Evolutionary conservation across 1,140 invertebrate species (phyloP), one percentile per base, ranked within the genome.

Genomic region (Drosophila kikkawai): DNA sequence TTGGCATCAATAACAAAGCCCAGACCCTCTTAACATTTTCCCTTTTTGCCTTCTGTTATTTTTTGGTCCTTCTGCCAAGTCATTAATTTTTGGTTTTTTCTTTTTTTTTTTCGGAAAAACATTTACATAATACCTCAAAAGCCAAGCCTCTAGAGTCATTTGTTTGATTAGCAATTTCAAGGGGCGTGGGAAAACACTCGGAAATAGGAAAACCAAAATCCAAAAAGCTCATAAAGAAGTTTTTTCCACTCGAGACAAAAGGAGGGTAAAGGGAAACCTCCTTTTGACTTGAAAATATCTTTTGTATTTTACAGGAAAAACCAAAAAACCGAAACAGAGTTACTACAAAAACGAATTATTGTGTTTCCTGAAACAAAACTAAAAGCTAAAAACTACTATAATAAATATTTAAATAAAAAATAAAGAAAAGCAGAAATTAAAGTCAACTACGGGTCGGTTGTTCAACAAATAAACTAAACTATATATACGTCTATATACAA

Each of bases 31-130:
- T 47, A 58, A 68, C 69, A 51, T 60, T 53, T 55, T 53, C n/a
- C 12, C 8, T 48, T 68, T 50, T 22, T 2, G 12, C 6, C 22
- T 32, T 65, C 19, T 29, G 32, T 37, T 50, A 56, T 53, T 68
- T 59, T 59, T 34, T 53, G 19, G 9, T 50, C 47, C 59, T 64
- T 29, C 66, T 57, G 44, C 71, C 71, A 83, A 85, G 81, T 84
- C 85, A 90, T 88, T 90, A 90, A 90, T 88, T 88, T 90, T 81
- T 77, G 64, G 53, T 36, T 42, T 71, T 48, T 36, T 29, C 32
- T 32, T 42, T 63, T 22, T 61, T 69, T 69, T 67, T 36, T 51
- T 17, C 3, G 4, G 4, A 4, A 12, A 26, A 15, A 41, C 53
- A 73, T 73, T 71, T 73, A 32, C 69, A 73, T 73, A 73, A 73